A percentile compares a stretch with the other conserved stretches of the same genome.
These are phyloP conservation scores for Drosophila grimshawi DNA, from an alignment of 1,140 invertebrate species.

Conservation along the genomic window DNA sequence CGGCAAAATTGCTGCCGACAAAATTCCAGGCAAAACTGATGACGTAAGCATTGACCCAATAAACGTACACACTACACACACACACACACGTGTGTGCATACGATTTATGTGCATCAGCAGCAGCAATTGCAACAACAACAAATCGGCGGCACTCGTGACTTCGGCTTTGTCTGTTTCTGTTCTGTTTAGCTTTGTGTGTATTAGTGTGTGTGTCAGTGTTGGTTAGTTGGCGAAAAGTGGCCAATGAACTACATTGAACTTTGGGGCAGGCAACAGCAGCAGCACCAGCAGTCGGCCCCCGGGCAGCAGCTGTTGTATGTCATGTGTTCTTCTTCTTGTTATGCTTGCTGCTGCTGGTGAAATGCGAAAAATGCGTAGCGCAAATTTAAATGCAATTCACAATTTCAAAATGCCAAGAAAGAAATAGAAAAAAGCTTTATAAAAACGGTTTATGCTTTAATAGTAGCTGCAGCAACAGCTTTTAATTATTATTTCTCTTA, in stretches of 20 bases:
- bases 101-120: conserved; percentile 45
- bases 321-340: conserved; percentile 56
- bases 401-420: conserved; percentile 22
- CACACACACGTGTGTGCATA: conserved; percentile 25
- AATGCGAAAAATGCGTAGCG: conserved; percentile 32
- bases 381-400: conserved; percentile 19
- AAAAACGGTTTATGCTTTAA: background rate
- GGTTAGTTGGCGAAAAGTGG: conserved; percentile 71
- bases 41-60: conserved; percentile 78
- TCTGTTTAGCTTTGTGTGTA: conserved; percentile 53
- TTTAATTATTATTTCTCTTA: background rate
- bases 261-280: conserved; percentile 53
- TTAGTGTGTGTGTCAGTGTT: conserved; percentile 26
- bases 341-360: conserved; percentile 31
- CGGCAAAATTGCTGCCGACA: conserved; percentile 44
- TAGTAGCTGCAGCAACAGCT: background rate
- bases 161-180: conserved; percentile 75
- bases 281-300: conserved; percentile 30
- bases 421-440: background rate
- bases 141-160: conserved; percentile 69
- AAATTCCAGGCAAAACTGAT: conserved; percentile 72
- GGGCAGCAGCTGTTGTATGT: conserved; percentile 67
- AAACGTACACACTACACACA: conserved; percentile 54
- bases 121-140: conserved; percentile 40
- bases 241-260: conserved; percentile 81